A percentile compares a stretch with the other conserved stretches of the same genome.
These are phyloP conservation scores for Ctenosaura bakeri DNA, from an alignment of 2,797 vertebrate species.

Conservation along the genomic window DNA sequence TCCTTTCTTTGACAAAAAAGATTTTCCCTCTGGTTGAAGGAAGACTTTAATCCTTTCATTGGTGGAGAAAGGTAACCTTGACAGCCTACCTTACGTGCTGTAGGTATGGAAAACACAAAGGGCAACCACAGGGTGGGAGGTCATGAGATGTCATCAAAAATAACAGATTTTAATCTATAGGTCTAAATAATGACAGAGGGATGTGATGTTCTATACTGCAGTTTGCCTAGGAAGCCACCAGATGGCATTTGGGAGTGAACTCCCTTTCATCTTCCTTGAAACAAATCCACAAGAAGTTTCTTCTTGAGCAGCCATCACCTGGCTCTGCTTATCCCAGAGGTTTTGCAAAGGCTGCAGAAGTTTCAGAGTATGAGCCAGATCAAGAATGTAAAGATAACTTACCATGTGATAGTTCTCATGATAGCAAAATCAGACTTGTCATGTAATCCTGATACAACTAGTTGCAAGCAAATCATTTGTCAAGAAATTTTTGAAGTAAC, in stretches of 20 bases:
- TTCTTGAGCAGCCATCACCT: no score
- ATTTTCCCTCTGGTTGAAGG: neutral
- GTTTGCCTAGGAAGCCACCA: conserved; percentile 8
- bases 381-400: no score
- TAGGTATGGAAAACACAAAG: neutral
- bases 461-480: neutral
- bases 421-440: neutral
- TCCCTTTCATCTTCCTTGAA: neutral
- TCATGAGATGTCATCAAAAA: neutral
- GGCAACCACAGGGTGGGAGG: neutral
- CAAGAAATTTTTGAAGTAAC: neutral
- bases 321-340: neutral
- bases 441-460: neutral
- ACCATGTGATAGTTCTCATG: no score
- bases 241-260: conserved; percentile 29
- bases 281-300: neutral
- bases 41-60: neutral
- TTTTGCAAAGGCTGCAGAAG: neutral
- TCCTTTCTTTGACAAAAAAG: no score
- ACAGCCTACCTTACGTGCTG: neutral
- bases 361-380: no score
- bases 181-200: neutral
- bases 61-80: neutral
- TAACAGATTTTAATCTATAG: neutral
- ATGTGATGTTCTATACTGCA: neutral